phyloP scores from a whole-genome alignment of 2,888 invertebrate genomes.

The Physocephala rufipes region DNA sequence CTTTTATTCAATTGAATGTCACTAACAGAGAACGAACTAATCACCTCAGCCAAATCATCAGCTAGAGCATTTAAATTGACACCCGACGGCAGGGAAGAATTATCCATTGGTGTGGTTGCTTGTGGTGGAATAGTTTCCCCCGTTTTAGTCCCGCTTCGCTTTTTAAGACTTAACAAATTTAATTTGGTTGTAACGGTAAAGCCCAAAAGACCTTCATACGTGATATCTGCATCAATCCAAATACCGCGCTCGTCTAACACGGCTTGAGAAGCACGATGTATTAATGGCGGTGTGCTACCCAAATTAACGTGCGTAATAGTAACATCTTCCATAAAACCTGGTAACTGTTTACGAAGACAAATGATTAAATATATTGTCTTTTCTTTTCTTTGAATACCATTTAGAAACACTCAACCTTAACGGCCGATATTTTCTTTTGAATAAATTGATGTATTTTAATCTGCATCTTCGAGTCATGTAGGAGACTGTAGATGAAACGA shows the following conservation, averaged over 20 bases:
- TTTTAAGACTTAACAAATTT: constrained; percentile 68
- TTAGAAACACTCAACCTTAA: constrained; percentile 52
- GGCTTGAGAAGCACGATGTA: constrained; percentile 73
- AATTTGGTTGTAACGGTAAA: constrained; percentile 86
- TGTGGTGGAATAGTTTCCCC: constrained; percentile 36
- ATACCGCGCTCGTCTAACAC: constrained; percentile 79
- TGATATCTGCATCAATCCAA: constrained; percentile 84
- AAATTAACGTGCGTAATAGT: constrained; percentile 76
- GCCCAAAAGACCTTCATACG: constrained; percentile 77
- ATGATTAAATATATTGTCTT: background rate
- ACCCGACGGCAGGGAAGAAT: constrained; percentile 28
- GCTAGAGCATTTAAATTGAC: constrained; percentile 42
- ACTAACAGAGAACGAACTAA: background rate
- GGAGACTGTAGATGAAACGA: constrained; percentile 60
- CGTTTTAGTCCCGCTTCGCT: constrained; percentile 55
- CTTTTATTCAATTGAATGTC: background rate
- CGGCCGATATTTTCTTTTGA: constrained; percentile 63
- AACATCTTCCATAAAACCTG: constrained; percentile 85
- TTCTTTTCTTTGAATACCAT: background rate
- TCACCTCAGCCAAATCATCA: background rate
- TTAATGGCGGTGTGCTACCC: constrained; percentile 72
- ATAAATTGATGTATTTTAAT: constrained; percentile 61
- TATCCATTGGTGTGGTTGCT: constrained; percentile 23
- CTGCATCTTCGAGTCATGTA: constrained; percentile 56
- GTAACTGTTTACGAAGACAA: no score